phyloP scores from a whole-genome alignment of 2,113 vertebrate species.

The Microcebus tavaratra region DNA sequence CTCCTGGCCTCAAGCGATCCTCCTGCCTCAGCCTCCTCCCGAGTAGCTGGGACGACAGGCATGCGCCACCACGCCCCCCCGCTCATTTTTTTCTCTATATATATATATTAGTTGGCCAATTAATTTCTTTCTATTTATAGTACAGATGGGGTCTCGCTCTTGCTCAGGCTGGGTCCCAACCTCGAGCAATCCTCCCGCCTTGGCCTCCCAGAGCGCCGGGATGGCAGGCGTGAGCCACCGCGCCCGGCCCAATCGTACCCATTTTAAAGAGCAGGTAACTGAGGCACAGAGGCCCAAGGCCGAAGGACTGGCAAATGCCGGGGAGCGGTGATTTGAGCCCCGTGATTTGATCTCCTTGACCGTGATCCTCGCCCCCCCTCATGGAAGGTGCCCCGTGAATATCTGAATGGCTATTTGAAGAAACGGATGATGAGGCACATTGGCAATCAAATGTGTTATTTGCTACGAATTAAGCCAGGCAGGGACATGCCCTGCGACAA shows the following conservation, averaged over 20 bases:
- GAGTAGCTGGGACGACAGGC: no score
- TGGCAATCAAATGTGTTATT: background rate
- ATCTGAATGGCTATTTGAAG: background rate
- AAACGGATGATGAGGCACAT: background rate
- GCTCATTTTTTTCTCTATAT: no score
- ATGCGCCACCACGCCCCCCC: no score
- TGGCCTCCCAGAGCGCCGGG: no score
- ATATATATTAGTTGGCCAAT: no score
- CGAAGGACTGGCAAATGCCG: background rate
- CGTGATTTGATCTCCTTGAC: background rate
- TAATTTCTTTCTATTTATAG: no score
- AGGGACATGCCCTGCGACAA: background rate
- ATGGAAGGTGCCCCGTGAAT: background rate
- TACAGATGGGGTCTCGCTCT: no score
- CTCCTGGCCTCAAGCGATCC: no score
- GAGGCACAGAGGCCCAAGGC: background rate
- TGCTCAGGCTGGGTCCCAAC: no score
- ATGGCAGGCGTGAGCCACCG: no score
- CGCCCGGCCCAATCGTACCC: background rate
- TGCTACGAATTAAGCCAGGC: slow-evolving; percentile 5
- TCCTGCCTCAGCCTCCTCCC: no score
- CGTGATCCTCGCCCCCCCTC: background rate
- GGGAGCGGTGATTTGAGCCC: background rate
- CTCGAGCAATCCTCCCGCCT: no score
- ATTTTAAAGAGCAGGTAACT: background rate